Percentiles rank a stretch among this genome's conserved stretches.
Conservation (phyloP, 2,797 vertebrate genomes). For the Siniperca scherzeri region DNA sequence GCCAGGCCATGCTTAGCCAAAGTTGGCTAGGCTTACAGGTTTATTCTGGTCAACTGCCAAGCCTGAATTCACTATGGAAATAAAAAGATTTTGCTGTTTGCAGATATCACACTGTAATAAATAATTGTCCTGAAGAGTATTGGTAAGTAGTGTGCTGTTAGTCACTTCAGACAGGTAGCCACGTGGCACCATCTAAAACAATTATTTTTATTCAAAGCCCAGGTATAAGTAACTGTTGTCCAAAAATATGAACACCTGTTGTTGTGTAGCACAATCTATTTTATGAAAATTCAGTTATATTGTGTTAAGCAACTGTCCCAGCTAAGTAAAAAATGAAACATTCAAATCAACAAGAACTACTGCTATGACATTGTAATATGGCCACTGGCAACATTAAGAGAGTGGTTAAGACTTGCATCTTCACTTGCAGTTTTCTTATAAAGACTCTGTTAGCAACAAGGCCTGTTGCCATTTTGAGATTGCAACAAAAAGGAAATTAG, state of each 20-base stretch:
- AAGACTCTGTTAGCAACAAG: too few species aligned
- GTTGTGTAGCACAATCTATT: neutral
- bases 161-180: neutral
- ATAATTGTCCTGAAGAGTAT: neutral
- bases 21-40: neutral
- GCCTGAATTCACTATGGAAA: neutral
- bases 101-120: neutral
- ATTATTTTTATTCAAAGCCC: neutral
- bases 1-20: neutral
- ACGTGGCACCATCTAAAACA: neutral
- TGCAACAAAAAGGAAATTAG: neutral
- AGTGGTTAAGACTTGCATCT: neutral
- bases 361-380: neutral
- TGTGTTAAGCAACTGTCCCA: neutral
- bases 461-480: neutral
- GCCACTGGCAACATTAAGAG: neutral
- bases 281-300: neutral
- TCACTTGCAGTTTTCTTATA: neutral
- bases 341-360: neutral
- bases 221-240: neutral
- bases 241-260: neutral
- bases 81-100: neutral
- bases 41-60: neutral
- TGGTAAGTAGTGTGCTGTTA: neutral
- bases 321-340: neutral